phyloP scores from a whole-genome alignment of 2,797 vertebrate genomes.

The Gallirallus australis region DNA sequence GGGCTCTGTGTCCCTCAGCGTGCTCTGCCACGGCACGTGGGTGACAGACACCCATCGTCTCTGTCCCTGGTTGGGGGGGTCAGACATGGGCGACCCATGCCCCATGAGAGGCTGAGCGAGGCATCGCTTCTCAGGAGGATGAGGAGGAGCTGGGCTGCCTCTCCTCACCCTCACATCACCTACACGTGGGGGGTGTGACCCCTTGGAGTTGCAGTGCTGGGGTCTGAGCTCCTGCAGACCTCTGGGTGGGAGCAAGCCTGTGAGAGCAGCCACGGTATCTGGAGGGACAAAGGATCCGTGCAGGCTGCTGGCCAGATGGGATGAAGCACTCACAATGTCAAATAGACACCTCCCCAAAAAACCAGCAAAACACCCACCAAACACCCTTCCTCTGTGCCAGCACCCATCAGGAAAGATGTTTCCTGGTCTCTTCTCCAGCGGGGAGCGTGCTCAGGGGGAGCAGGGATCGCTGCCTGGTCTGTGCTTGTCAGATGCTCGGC shows the following conservation, averaged over 20 bases:
- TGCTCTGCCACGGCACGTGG: neutral
- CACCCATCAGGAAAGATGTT: neutral
- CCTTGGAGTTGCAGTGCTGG: neutral
- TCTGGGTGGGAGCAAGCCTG: neutral
- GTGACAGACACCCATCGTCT: neutral
- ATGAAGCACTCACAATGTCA: neutral
- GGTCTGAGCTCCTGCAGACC: neutral
- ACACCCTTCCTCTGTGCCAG: neutral
- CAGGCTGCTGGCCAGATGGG: neutral
- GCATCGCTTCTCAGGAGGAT: neutral
- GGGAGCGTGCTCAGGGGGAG: neutral
- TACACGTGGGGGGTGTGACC: neutral
- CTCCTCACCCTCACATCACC: neutral
- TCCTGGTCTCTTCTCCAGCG: neutral
- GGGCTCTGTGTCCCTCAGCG: neutral
- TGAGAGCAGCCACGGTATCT: neutral
- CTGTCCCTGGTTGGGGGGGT: neutral
- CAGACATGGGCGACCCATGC: accelerated
- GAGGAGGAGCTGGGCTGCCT: accelerated
- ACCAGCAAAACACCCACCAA: too few species aligned
- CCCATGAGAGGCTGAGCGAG: neutral
- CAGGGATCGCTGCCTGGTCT: neutral
- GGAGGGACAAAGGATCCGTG: neutral
- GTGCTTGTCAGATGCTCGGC: neutral
- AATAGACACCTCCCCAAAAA: neutral